Conservation (phyloP, 2,888 invertebrate species). For the Eupithecia vulgata region DNA sequence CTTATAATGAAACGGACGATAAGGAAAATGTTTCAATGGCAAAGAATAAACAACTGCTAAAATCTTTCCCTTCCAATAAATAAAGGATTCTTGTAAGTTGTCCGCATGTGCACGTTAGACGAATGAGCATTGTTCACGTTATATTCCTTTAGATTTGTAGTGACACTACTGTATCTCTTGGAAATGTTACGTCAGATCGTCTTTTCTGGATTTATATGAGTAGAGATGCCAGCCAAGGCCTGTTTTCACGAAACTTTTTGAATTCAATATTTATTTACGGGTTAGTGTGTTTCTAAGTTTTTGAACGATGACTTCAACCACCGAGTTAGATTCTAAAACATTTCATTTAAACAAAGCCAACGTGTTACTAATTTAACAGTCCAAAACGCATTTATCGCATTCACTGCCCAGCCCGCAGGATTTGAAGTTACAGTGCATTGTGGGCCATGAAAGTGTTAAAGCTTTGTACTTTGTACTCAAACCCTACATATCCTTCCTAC, state of each 20-base stretch:
- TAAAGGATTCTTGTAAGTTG: slow-evolving; percentile 25
- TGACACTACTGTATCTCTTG: background rate
- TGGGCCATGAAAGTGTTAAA: too few relatives aligned
- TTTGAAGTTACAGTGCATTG: too few relatives aligned
- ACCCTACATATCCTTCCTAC: background rate
- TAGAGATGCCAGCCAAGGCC: background rate
- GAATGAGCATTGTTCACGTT: background rate
- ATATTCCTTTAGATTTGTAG: background rate
- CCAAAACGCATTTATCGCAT: background rate
- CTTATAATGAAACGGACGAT: slow-evolving; percentile 75
- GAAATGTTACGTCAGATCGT: background rate
- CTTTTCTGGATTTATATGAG: background rate
- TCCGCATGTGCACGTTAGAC: slow-evolving; percentile 1
- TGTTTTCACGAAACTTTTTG: background rate
- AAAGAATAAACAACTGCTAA: slow-evolving; percentile 71
- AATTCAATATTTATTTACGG: background rate
- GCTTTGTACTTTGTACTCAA: too few relatives aligned
- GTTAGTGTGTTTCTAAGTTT: background rate
- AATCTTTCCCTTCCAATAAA: slow-evolving; percentile 62
- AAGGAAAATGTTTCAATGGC: slow-evolving; percentile 79
- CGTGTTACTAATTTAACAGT: background rate
- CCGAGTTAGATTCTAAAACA: background rate
- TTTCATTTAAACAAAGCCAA: too few relatives aligned
- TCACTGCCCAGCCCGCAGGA: too few relatives aligned
- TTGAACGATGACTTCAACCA: background rate